These are phyloP conservation scores for Pogona vitticeps DNA, from an alignment of 2,113 vertebrate genomes.

Conservation along the genomic window DNA sequence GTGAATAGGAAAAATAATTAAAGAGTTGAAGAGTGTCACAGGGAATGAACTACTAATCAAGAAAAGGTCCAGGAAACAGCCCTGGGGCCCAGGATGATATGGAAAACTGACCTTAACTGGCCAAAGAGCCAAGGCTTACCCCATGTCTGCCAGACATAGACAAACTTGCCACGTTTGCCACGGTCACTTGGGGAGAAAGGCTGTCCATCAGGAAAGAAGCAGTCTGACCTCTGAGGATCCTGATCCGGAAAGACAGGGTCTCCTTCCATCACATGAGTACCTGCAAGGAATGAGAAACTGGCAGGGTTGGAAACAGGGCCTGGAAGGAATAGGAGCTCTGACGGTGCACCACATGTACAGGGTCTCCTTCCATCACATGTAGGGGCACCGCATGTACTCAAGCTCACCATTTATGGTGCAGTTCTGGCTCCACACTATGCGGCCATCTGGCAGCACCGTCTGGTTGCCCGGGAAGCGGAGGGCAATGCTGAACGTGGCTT, in stretches of 20 bases:
- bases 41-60: background rate
- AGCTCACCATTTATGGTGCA: slow-evolving; percentile 82
- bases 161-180: slow-evolving; percentile 78
- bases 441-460: slow-evolving; percentile 80
- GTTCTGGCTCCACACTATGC: slow-evolving; percentile 85
- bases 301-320: too few species aligned
- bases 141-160: slow-evolving; percentile 93
- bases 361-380: too few species aligned
- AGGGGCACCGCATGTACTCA: too few species aligned
- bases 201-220: slow-evolving; percentile 85
- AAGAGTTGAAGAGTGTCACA: background rate
- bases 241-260: slow-evolving; percentile 84
- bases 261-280: slow-evolving; percentile 77
- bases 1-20: background rate
- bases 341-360: too few species aligned
- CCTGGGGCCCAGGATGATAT: background rate
- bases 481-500: slow-evolving; percentile 83
- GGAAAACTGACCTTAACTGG: background rate
- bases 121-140: slow-evolving; percentile 73
- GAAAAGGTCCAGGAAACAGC: background rate
- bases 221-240: slow-evolving; percentile 41
- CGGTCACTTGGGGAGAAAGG: slow-evolving; percentile 70
- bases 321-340: too few species aligned
- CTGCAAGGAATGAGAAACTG: slow-evolving; percentile 62
- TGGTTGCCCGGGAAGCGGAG: slow-evolving; percentile 87